Percentiles rank a stretch among this genome's conserved stretches.
Evolutionary conservation across 2,888 invertebrate species (phyloP).

Genomic region (Phalera bucephala): DNA sequence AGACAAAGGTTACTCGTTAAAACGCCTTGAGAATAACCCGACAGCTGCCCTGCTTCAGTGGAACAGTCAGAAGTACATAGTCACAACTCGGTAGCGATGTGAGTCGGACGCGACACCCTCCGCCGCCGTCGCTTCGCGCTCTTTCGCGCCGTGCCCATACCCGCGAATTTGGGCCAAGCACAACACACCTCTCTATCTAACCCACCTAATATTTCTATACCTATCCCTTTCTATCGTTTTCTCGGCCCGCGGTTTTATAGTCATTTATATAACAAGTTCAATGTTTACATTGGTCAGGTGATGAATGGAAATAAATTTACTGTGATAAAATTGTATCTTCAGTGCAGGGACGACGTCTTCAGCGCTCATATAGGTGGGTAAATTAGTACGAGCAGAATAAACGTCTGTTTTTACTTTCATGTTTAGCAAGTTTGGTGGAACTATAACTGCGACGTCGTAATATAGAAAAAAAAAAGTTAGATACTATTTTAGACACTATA

Average conservation of each 20-base stretch:
- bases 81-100: slow-evolving; percentile 80
- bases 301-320: slow-evolving; percentile 41
- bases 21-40: slow-evolving; percentile 41
- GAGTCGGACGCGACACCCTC: slow-evolving; percentile 69
- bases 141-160: slow-evolving; percentile 68
- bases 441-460: too few relatives aligned
- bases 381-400: too few relatives aligned
- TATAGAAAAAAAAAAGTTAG: too few relatives aligned
- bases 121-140: slow-evolving; percentile 58
- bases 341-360: slow-evolving; percentile 18
- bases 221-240: slow-evolving; percentile 49
- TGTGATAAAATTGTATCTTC: slow-evolving; percentile 27
- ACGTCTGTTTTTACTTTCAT: too few relatives aligned
- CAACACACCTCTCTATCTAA: slow-evolving; percentile 49
- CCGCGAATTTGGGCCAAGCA: slow-evolving; percentile 71
- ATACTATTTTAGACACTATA: too few relatives aligned
- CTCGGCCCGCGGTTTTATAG: slow-evolving; percentile 37
- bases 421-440: too few relatives aligned
- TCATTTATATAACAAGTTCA: slow-evolving; percentile 66
- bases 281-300: slow-evolving; percentile 69
- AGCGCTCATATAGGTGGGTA: slow-evolving; percentile 28
- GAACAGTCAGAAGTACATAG: slow-evolving; percentile 63
- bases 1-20: background rate
- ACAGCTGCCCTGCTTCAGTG: slow-evolving; percentile 53
- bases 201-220: slow-evolving; percentile 30